Conservation (phyloP, 1,140 invertebrate genomes). For the Adelges cooleyi region DNA sequence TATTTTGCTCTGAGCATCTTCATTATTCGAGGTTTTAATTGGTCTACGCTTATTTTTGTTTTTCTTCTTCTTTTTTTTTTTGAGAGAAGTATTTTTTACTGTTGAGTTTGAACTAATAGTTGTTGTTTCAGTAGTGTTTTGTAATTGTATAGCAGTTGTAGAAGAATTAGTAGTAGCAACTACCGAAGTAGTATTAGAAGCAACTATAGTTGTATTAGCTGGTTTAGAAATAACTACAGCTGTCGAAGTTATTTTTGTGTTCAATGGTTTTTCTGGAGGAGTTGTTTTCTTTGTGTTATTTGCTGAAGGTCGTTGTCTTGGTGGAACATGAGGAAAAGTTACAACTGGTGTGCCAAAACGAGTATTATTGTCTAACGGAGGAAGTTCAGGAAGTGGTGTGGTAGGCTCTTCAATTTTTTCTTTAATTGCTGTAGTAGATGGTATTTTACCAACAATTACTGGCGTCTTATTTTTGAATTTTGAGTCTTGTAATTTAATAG, state of each 20-base stretch:
- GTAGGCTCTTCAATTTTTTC: conserved; percentile 30
- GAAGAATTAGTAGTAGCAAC: not conserved
- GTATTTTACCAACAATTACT: conserved; percentile 35
- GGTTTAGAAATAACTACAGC: conserved; percentile 32
- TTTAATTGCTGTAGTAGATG: conserved; percentile 23
- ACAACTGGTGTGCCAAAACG: conserved; percentile 31
- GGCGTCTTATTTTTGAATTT: conserved; percentile 36
- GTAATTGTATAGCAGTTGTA: conserved; percentile 17
- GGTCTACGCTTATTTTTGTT: conserved; percentile 48
- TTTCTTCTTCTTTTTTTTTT: conserved; percentile 41
- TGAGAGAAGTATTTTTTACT: conserved; percentile 28
- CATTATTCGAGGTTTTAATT: conserved; percentile 33
- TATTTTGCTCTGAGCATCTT: conserved; percentile 39
- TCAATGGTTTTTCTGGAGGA: conserved; percentile 29
- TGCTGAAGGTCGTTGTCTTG: conserved; percentile 22
- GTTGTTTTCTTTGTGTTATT: conserved; percentile 23
- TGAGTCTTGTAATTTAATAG: conserved; percentile 33
- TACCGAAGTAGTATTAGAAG: not conserved
- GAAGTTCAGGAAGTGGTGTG: conserved; percentile 26
- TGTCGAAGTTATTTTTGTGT: conserved; percentile 34
- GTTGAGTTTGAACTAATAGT: conserved; percentile 28
- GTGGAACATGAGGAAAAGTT: conserved; percentile 31
- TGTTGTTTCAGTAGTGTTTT: conserved; percentile 27
- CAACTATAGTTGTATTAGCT: conserved; percentile 30
- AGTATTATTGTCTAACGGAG: conserved; percentile 16